Base-by-base conservation (phyloP, 2,113 vertebrate genomes). In the Mola mola region DNA sequence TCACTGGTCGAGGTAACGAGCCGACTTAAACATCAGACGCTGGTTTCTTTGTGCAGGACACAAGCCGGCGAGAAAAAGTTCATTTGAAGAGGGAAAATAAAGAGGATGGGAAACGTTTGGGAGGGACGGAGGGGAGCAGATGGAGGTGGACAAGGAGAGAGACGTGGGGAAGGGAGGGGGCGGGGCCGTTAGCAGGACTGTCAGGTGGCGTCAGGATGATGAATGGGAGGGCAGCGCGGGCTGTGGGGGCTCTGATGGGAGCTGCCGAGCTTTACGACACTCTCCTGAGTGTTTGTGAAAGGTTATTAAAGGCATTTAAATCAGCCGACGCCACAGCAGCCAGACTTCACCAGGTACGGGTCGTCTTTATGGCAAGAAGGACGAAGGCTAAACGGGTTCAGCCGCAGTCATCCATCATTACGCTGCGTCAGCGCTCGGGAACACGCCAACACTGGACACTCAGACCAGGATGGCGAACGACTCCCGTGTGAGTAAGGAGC, bases 301-400 rank as follows among this genome's bases (percentile, higher is more conserved):
- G 86, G 86, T 89, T 89, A 89, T 91, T 91, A 90, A 89, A 90
- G 82, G 59, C 60, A 67, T 82, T 87, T 83, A 88, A 88, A 90
- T 88, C 88, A 83, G 71, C 21, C 33, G 31, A 65, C 66, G 41
- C 60, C 61, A 75, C 80, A 79, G 78, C 66, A 0, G 56, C 49
- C 50, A 51, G 21, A 21, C 62, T 41, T 34, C 53, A 69, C n/a
- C n/a, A n/a, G n/a, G n/a, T n/a, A n/a, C n/a, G 59, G 66, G 81
- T 83, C 16, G 63, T 57, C 77, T 68, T 77, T 49, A 70, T 60
- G 24, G n/a, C 9, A 37, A 24, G 72, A 68, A 76, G 72, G 77
- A 86, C 73, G 72, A 2, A 36, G 82, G 78, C 43, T 75, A 81
- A 83, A 60, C 21, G 75, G 66, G 72, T 83, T 83, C 72, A 83